A percentile compares a stretch with the other conserved stretches of the same genome.
phyloP scores from a whole-genome alignment of 2,113 vertebrate genomes.

The Limnothrissa miodon region DNA sequence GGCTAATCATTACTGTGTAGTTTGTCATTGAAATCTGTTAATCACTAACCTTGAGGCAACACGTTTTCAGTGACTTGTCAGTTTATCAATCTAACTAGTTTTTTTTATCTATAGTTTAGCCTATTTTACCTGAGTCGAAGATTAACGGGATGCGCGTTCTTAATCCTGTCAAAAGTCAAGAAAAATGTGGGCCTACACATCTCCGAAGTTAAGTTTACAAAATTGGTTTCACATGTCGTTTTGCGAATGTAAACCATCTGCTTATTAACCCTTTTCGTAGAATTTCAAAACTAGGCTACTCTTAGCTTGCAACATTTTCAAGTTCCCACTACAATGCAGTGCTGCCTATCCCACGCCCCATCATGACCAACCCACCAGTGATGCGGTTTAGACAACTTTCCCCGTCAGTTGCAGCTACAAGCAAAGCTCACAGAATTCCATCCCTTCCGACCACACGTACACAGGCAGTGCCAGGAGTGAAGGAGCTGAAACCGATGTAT shows the following conservation, averaged over 20 bases:
- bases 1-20: neutral
- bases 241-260: neutral
- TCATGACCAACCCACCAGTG: conserved; percentile 46
- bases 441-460: neutral
- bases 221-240: neutral
- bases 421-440: conserved; percentile 2
- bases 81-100: neutral
- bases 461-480: neutral
- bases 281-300: neutral
- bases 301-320: neutral
- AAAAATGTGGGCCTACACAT: neutral
- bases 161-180: neutral
- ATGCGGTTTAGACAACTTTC: conserved; percentile 61
- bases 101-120: neutral
- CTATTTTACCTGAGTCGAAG: neutral
- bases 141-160: neutral
- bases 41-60: conserved; percentile 42
- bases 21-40: conserved; percentile 39
- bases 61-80: neutral
- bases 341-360: conserved; percentile 48
- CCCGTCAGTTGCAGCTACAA: conserved; percentile 30
- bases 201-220: neutral
- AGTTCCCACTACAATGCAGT: conserved; percentile 35
- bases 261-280: neutral
- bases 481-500: neutral